Evolutionary conservation across 2,888 invertebrate genomes (phyloP).

Genomic region (Labia minor): DNA sequence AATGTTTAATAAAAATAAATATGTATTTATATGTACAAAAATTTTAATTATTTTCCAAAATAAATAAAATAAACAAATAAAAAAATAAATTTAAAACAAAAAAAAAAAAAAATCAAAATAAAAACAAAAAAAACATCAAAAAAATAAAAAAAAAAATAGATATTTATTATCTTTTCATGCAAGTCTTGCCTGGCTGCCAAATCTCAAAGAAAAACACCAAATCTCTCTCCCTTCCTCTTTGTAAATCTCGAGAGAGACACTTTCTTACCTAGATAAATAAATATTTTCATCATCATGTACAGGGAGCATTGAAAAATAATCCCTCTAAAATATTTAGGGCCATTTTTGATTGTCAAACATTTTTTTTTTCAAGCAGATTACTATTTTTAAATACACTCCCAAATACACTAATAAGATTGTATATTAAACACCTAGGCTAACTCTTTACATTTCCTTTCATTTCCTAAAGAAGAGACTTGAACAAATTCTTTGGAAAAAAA

Average conservation of each 20-base stretch:
- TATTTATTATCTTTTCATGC: constrained; percentile 3
- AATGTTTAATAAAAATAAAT: neutral
- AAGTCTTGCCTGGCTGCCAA: constrained; percentile 8
- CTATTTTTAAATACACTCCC: constrained; percentile 6
- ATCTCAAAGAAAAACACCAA: constrained; percentile 4
- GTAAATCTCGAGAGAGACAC: neutral
- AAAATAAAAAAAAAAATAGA: neutral
- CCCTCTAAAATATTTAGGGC: neutral
- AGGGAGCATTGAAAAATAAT: neutral
- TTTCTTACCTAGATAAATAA: neutral
- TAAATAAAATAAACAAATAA: too few relatives aligned
- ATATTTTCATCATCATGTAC: neutral
- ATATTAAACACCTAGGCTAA: too few relatives aligned
- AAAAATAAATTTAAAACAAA: too few relatives aligned
- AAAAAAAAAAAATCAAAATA: too few relatives aligned
- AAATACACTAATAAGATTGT: neutral
- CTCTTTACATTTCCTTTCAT: too few relatives aligned
- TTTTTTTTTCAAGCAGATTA: neutral
- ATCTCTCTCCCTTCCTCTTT: constrained; percentile 1
- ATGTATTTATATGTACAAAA: constrained; percentile 9
- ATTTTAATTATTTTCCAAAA: constrained; percentile 3
- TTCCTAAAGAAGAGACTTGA: too few relatives aligned
- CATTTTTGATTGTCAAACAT: neutral
- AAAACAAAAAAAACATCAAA: neutral
- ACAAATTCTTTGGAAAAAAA: too few relatives aligned